Percentiles rank a stretch among this genome's conserved stretches.
Evolutionary conservation across 2,888 invertebrate genomes (phyloP).

Genomic region (Helleia helle): DNA sequence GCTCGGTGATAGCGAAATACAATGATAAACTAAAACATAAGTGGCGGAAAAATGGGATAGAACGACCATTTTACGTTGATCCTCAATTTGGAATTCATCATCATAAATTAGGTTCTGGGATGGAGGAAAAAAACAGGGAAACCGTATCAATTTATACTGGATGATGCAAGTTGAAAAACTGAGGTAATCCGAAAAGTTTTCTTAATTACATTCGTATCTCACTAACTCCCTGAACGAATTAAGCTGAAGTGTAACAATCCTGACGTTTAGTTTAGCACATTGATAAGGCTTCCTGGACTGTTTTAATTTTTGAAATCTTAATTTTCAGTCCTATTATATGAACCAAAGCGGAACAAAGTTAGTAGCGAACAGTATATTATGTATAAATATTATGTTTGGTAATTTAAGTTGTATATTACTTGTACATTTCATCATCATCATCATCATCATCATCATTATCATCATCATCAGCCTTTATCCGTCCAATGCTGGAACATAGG

Average conservation of each 20-base stretch:
- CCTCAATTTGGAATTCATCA: constrained; percentile 23
- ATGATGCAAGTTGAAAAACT: constrained; percentile 53
- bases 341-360: too few species aligned
- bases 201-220: constrained; percentile 63
- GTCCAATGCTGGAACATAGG: too few species aligned
- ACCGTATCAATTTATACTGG: constrained; percentile 32
- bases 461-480: too few species aligned
- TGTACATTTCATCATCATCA: too few species aligned
- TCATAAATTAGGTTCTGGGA: constrained; percentile 12
- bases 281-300: background rate
- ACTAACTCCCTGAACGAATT: constrained; percentile 67
- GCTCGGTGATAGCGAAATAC: constrained; percentile 49
- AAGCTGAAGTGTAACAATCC: constrained; percentile 41
- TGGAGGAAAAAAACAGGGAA: constrained; percentile 23
- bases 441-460: too few species aligned
- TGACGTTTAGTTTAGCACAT: constrained; percentile 11
- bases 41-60: constrained; percentile 58
- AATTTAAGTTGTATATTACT: too few species aligned
- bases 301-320: background rate
- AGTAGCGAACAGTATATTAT: too few species aligned
- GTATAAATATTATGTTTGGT: too few species aligned
- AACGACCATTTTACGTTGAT: constrained; percentile 35
- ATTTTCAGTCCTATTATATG: background rate
- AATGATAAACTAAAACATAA: constrained; percentile 58
- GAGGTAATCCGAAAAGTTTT: constrained; percentile 68